These are phyloP conservation scores for Argyresthia albistria DNA, from an alignment of 2,888 invertebrate species.

Conservation along the genomic window DNA sequence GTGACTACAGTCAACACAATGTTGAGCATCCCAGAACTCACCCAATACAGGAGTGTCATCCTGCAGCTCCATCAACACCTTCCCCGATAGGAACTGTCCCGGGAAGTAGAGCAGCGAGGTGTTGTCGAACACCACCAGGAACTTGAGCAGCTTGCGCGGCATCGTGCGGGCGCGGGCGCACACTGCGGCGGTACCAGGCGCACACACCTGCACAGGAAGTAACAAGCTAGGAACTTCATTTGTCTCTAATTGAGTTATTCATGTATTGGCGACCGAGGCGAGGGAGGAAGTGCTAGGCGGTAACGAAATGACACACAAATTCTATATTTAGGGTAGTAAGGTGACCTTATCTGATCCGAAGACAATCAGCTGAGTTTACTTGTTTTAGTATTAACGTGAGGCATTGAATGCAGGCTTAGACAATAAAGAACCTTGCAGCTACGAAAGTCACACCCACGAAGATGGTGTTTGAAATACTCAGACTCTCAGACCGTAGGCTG, in stretches of 20 bases:
- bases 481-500: conserved; percentile 43
- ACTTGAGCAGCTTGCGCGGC: conserved; percentile 92
- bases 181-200: too few species aligned
- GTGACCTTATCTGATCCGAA: background rate
- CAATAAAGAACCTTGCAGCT: conserved; percentile 13
- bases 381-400: too few species aligned
- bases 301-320: background rate
- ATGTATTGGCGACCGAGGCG: background rate
- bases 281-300: background rate
- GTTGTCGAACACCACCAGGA: conserved; percentile 94
- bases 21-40: conserved; percentile 67
- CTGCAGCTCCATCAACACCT: conserved; percentile 92
- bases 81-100: conserved; percentile 92
- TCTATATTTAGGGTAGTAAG: background rate
- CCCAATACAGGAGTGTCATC: conserved; percentile 93
- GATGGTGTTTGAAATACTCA: conserved; percentile 26
- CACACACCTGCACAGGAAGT: too few species aligned
- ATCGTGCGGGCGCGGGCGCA: conserved; percentile 47
- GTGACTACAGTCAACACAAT: too few species aligned
- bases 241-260: background rate
- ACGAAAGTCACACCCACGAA: conserved; percentile 46
- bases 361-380: conserved; percentile 21
- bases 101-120: conserved; percentile 94
- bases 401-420: too few species aligned
- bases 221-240: too few species aligned